Percentiles rank a stretch among this genome's conserved stretches.
Conservation (phyloP, 2,797 vertebrate species). For the Phataginus tricuspis region DNA sequence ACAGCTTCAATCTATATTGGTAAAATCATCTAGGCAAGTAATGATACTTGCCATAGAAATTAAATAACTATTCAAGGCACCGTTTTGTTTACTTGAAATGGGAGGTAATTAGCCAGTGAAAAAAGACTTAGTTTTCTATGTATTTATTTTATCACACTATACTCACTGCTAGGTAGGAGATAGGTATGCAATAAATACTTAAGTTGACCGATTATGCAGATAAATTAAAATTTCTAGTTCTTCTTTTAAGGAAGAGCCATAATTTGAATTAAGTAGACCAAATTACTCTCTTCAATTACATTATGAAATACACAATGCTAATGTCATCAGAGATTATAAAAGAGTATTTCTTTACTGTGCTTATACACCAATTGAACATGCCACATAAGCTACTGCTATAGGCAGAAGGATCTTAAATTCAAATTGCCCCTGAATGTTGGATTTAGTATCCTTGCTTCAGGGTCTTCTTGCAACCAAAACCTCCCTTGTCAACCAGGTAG, state of each 20-base stretch:
- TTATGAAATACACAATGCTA: constrained; percentile 14
- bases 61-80: not conserved
- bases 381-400: not conserved
- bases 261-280: constrained; percentile 21
- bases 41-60: constrained; percentile 36
- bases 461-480: constrained; percentile 56
- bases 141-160: constrained; percentile 53
- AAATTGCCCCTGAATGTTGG: constrained; percentile 47
- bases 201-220: constrained; percentile 18
- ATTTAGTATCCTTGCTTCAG: constrained; percentile 64
- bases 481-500: constrained; percentile 12
- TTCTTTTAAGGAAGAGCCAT: constrained; percentile 52
- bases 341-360: constrained; percentile 4
- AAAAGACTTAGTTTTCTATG: not conserved
- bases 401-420: constrained; percentile 27
- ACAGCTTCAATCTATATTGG: not conserved
- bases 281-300: constrained; percentile 40
- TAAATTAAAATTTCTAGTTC: constrained; percentile 54
- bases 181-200: constrained; percentile 14
- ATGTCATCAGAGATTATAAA: not conserved
- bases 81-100: constrained; percentile 48
- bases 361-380: not conserved
- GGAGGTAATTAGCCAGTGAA: not conserved
- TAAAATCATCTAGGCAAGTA: constrained; percentile 40
- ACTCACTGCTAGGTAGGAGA: not conserved